Conservation (phyloP, 2,888 invertebrate species). For the Dendrolimus pini region DNA sequence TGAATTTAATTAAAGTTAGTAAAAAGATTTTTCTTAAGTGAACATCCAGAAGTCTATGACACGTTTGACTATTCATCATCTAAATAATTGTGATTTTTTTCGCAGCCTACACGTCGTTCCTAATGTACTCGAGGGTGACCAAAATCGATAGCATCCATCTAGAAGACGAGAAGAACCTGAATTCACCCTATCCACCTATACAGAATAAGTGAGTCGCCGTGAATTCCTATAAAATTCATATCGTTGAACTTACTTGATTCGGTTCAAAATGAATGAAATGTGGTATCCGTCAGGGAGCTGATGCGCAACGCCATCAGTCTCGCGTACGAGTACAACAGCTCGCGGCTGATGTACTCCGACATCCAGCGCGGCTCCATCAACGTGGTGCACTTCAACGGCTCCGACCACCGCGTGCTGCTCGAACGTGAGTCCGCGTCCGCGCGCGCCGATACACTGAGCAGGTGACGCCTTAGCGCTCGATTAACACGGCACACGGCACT, state of each 20-base stretch:
- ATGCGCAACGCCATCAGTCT: conserved; percentile 93
- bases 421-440: conserved; percentile 71
- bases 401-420: conserved; percentile 81
- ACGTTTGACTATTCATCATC: not conserved
- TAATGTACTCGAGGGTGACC: conserved; percentile 89
- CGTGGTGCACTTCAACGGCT: conserved; percentile 88
- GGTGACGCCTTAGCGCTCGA: not conserved
- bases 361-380: conserved; percentile 91
- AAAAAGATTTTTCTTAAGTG: too few relatives aligned
- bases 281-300: conserved; percentile 57
- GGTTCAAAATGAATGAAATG: not conserved
- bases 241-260: too few relatives aligned
- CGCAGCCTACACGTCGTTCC: conserved; percentile 85
- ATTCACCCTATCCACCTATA: conserved; percentile 86
- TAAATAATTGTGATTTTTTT: conserved; percentile 7
- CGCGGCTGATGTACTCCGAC: conserved; percentile 90
- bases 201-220: conserved; percentile 67
- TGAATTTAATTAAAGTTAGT: too few relatives aligned
- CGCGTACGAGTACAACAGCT: conserved; percentile 83
- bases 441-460: not conserved
- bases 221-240: too few relatives aligned
- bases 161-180: conserved; percentile 82
- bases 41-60: too few relatives aligned
- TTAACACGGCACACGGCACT: not conserved
- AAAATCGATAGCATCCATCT: conserved; percentile 89